Conservation (phyloP, 2,797 vertebrate species). For the Lutjanus campechanus region DNA sequence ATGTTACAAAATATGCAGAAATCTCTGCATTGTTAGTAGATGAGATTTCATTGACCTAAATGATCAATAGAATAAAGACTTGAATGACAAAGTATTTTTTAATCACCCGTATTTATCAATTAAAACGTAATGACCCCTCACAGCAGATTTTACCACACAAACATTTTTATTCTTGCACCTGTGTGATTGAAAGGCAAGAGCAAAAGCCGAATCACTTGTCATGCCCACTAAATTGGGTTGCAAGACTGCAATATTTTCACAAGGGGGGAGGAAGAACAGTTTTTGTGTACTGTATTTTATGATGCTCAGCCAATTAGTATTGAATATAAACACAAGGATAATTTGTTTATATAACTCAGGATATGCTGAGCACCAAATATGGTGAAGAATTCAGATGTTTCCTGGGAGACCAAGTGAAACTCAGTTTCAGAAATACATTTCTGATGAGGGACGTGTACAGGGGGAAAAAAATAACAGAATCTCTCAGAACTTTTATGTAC, state of each 20-base stretch:
- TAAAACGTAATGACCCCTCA: neutral
- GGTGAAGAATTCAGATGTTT: neutral
- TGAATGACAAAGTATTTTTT: constrained; percentile 4
- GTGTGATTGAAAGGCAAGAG: neutral
- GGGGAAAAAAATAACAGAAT: too few relatives aligned
- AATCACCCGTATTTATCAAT: neutral
- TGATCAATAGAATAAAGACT: neutral
- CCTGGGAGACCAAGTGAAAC: neutral
- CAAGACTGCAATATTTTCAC: neutral
- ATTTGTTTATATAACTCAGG: neutral
- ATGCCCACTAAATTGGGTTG: neutral
- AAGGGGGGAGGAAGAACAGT: neutral
- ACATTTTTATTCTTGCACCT: neutral
- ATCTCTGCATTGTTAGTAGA: neutral
- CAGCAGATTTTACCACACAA: neutral
- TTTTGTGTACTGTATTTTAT: neutral
- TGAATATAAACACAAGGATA: neutral
- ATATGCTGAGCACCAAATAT: neutral
- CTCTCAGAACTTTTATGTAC: too few relatives aligned
- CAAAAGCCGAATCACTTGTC: neutral
- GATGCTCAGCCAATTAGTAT: neutral
- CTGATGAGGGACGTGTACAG: neutral
- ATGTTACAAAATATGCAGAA: neutral
- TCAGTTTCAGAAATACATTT: neutral
- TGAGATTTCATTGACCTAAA: neutral